Evolutionary conservation across 1,140 invertebrate genomes (phyloP).

Genomic region (Bathynomus jamesi): DNA sequence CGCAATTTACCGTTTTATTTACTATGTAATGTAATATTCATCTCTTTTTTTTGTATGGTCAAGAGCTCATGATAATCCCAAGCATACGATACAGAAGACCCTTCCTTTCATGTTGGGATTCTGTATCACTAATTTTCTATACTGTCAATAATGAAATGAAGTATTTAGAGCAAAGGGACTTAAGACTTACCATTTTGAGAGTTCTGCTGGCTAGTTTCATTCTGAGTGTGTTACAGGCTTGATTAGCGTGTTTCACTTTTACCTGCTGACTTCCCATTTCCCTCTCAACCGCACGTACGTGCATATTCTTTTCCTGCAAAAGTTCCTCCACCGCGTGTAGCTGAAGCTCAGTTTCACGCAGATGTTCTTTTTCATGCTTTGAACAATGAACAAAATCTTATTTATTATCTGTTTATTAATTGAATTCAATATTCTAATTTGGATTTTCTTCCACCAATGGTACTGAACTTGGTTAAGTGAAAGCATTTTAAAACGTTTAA

Average conservation of each 20-base stretch:
- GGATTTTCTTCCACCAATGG: too few relatives aligned
- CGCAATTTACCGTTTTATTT: not conserved
- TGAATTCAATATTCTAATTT: not conserved
- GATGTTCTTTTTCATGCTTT: not conserved
- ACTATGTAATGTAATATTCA: too few relatives aligned
- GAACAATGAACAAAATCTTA: too few relatives aligned
- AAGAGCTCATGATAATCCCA: too few relatives aligned
- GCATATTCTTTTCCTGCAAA: conserved; percentile 5
- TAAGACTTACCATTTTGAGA: not conserved
- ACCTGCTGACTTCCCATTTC: conserved; percentile 8
- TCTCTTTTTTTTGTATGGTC: too few relatives aligned
- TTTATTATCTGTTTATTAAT: too few relatives aligned
- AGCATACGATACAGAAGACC: too few relatives aligned
- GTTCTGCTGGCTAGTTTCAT: not conserved
- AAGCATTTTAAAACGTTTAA: too few relatives aligned
- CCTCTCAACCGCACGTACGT: conserved; percentile 2
- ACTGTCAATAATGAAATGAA: not conserved
- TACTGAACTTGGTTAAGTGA: too few relatives aligned
- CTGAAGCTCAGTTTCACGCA: conserved; percentile 7
- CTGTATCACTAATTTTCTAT: not conserved
- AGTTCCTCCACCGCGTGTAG: not conserved
- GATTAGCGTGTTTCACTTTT: conserved; percentile 5
- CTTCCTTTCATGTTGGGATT: not conserved
- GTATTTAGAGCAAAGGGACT: not conserved
- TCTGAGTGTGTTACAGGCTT: not conserved